Conservation (phyloP, 2,888 invertebrate genomes). For the Furcula furcula region DNA sequence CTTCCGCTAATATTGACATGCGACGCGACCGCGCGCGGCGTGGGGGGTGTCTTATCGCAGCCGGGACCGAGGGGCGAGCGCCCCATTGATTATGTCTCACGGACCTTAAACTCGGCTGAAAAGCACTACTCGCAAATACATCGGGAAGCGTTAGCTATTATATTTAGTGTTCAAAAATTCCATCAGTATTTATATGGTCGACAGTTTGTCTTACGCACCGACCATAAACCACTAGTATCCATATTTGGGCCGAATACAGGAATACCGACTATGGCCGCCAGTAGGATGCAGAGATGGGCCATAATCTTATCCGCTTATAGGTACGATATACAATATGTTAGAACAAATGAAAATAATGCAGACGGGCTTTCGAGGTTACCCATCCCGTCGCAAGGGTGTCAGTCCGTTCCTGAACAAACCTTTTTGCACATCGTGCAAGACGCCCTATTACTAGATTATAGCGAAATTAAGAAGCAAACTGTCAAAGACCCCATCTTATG, state of each 20-base stretch:
- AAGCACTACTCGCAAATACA: background rate
- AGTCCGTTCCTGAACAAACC: background rate
- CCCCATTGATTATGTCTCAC: conserved; percentile 24
- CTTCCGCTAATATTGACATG: conserved; percentile 14
- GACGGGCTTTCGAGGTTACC: background rate
- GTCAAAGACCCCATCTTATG: background rate
- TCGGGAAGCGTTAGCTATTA: background rate
- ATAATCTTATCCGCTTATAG: too few species aligned
- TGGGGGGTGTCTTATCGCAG: conserved; percentile 23
- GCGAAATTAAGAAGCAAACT: background rate
- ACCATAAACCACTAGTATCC: background rate
- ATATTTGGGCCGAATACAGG: background rate
- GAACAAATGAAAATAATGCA: background rate
- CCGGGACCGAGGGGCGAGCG: conserved; percentile 18
- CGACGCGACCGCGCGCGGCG: conserved; percentile 19
- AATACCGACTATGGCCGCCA: background rate
- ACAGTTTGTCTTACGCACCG: background rate
- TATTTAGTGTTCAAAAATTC: background rate
- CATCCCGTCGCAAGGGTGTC: background rate
- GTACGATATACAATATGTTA: background rate
- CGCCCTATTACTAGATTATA: background rate
- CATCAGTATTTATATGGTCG: too few species aligned
- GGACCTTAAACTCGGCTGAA: background rate
- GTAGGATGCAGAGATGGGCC: background rate
- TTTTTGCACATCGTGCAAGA: too few species aligned